Percentiles rank a stretch among this genome's conserved stretches.
Conservation (phyloP, 2,113 vertebrate species). For the Picathartes gymnocephalus region DNA sequence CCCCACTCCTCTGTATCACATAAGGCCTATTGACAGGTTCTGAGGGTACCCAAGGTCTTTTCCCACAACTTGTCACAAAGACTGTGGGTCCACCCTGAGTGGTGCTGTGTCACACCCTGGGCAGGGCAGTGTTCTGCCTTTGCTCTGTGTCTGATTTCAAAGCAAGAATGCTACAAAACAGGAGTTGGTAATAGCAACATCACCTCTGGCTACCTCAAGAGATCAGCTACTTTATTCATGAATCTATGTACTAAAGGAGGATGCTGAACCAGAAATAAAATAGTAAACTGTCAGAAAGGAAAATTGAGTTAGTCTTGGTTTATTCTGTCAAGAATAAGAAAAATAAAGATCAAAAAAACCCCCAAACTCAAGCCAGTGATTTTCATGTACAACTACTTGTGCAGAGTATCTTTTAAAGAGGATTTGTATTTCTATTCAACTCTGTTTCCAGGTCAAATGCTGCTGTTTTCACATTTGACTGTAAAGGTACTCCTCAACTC, state of each 20-base stretch:
- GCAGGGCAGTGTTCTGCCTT: not conserved
- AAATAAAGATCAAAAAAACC: not conserved
- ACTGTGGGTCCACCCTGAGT: not conserved
- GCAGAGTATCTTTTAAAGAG: not conserved
- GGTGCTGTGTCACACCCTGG: not conserved
- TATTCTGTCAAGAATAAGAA: not conserved
- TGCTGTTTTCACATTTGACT: not conserved
- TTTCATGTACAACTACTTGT: not conserved
- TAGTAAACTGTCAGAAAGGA: not conserved
- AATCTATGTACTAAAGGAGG: not conserved
- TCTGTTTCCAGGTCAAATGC: not conserved
- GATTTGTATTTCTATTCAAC: not conserved
- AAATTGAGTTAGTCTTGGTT: not conserved
- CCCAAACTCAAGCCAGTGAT: not conserved
- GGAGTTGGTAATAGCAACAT: not conserved
- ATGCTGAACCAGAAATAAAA: not conserved
- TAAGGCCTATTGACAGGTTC: not conserved
- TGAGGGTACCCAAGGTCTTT: not conserved
- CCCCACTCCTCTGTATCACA: not conserved
- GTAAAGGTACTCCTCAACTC: not conserved
- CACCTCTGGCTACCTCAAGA: not conserved
- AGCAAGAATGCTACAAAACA: not conserved
- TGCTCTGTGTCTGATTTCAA: not conserved
- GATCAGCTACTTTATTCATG: not conserved
- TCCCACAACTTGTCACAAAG: not conserved